phyloP scores from a whole-genome alignment of 2,113 vertebrate species.

The Lanius ludovicianus region DNA sequence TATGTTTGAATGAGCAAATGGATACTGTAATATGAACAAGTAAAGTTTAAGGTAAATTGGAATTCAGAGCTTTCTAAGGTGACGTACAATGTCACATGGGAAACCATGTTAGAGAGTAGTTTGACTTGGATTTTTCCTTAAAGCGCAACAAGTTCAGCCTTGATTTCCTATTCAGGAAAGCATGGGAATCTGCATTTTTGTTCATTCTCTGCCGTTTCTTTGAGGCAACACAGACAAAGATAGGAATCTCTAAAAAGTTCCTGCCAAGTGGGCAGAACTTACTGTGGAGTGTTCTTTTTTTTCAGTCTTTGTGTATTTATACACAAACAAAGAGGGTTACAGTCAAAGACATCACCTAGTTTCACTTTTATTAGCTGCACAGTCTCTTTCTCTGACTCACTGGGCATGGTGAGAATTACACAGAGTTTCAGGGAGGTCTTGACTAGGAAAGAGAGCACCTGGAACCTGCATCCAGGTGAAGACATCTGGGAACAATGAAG shows the following conservation, averaged over 20 bases:
- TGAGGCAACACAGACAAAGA: neutral
- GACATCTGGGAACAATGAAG: neutral
- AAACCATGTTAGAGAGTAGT: neutral
- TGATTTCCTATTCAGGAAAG: neutral
- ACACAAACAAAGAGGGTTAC: neutral
- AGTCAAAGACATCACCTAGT: neutral
- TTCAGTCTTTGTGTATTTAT: neutral
- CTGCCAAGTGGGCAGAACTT: neutral
- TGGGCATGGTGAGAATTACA: neutral
- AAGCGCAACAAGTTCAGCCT: neutral
- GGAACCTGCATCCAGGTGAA: neutral
- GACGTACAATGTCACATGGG: neutral
- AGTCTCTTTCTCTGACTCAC: neutral
- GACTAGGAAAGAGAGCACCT: neutral
- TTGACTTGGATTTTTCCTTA: neutral
- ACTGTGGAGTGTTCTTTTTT: neutral
- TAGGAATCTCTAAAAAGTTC: neutral
- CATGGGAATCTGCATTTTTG: neutral
- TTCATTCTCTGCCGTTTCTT: neutral
- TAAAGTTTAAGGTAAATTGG: neutral
- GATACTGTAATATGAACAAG: neutral
- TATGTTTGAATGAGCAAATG: neutral
- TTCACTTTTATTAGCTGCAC: neutral
- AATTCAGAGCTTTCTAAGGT: neutral
- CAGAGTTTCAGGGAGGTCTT: neutral